Evolutionary conservation across 1,140 invertebrate genomes (phyloP), one percentile per base, ranked within the genome.

Genomic region (Hylyphantes graminicola): DNA sequence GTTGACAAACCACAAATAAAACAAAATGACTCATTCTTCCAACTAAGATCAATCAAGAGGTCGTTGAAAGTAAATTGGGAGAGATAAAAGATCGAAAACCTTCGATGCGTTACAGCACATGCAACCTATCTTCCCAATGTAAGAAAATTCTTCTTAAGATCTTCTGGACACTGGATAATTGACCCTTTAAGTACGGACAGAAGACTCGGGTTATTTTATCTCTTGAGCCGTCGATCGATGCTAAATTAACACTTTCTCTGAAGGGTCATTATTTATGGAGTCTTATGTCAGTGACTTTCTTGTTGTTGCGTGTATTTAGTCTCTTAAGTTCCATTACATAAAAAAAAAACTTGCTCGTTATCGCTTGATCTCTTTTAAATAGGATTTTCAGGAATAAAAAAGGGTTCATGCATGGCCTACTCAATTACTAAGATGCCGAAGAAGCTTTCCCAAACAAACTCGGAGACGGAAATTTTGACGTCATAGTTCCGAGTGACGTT

Each of bases 51-150:
- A 50, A 51, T 35, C 11, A 17, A 76, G 13, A 59, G 74, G 55
- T 63, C 74, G 48, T 76, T 63, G 74, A 76, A 76, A 76, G 74
- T 61, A 55, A 76, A 70, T 35, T 51, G 11, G 51, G 19, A 17
- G 48, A 70, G 48, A 11, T n/a, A 17, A 53, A 76, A 55, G 35
- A 59, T 53, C 53, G 48, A 57, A 76, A 76, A 53, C 55, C 51
- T 61, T n/a, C 64, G 74, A 63, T 63, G 74, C 74, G 59, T 76
- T 63, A 63, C 59, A 76, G 61, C 15, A 61, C 74, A 61, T 76
- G 74, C 35, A 59, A 51, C 21, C n/a, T 50, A 2, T 70, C 13
- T 10, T 51, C n/a, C 19, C 50, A 5, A 17, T 48, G 68, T 70
- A 53, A 70, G 68, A 53, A 70, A 70, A 50, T 51, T 70, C 50